Evolutionary conservation across 2,113 vertebrate species (phyloP), one percentile per base, ranked within the genome.

Genomic region (Porphyrio hochstetteri): DNA sequence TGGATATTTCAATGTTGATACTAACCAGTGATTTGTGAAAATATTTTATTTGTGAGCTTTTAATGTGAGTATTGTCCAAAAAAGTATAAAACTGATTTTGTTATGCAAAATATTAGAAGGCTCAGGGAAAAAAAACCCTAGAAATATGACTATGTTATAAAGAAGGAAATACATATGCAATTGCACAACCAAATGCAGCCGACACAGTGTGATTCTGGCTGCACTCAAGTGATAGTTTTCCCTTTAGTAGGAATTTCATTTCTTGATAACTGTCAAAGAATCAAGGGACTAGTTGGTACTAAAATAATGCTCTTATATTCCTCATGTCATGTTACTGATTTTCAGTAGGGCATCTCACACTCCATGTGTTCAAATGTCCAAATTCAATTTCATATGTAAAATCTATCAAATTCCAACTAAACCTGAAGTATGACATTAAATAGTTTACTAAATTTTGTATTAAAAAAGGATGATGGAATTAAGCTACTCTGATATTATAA

Each of bases 41-140:
- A 40, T 63, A 82, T 50, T 90, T 90, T 14, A 18, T 5, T 82
- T 92, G 48, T 4, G 19, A 61, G 18, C 19, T 86, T 83, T 23
- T 9, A n/a, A 2, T 60, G 11, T 52, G 27, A 88, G 74, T 67
- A 35, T 21, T 36, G 38, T 7, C 28, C 13, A 67, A 46, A 63
- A 79, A 68, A 25, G 36, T 53, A 33, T 13, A 72, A 46, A 18
- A 23, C 16, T 72, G 38, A 55, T 70, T 70, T 80, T 70, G 5
- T n/a, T 75, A 50, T 35, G 42, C 56, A 86, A 59, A 75, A 42
- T 63, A 42, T 17, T 76, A 56, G 35, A 71, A 57, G 9, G 4
- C 0, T 1, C 4, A 3, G 33, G 17, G 17, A 10, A 13, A 12
- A 5, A 25, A n/a, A n/a, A n/a, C n/a, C 36, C 11, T 36, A 68